Evolutionary conservation across 2,797 vertebrate genomes (phyloP).

Genomic region (Smutsia gigantea): DNA sequence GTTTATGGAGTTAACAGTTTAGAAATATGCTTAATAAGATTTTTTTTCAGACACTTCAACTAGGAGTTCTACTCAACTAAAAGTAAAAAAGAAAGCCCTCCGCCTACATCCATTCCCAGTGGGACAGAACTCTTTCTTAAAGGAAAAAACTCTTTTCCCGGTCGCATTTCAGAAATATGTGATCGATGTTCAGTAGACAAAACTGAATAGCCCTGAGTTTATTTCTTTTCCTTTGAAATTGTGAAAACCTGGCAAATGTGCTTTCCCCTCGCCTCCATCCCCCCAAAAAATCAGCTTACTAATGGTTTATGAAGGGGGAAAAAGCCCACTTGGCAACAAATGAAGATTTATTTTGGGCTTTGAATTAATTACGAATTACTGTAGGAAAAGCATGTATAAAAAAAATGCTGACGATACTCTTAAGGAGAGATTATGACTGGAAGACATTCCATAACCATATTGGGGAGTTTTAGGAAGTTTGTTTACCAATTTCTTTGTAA

Average conservation of each 20-base stretch:
- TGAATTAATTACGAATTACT: slow-evolving; percentile 47
- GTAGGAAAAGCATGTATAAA: slow-evolving; percentile 9
- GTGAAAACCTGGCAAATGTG: background rate
- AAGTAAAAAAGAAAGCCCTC: background rate
- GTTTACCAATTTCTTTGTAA: slow-evolving; percentile 64
- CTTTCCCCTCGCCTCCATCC: background rate
- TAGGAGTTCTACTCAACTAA: background rate
- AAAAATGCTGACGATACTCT: slow-evolving; percentile 15
- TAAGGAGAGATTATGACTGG: slow-evolving; percentile 29
- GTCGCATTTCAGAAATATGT: slow-evolving; percentile 21
- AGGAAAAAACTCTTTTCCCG: background rate
- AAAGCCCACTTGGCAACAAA: background rate
- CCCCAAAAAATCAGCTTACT: background rate
- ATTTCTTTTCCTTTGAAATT: slow-evolving; percentile 36
- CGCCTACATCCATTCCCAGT: background rate
- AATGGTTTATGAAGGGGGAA: background rate
- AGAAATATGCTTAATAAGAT: background rate
- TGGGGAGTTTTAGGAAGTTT: slow-evolving; percentile 56
- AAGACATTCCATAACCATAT: slow-evolving; percentile 39
- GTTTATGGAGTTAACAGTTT: background rate
- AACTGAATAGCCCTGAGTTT: background rate
- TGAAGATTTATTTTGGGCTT: slow-evolving; percentile 46
- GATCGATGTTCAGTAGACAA: background rate
- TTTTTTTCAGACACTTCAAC: background rate
- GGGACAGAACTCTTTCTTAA: background rate